Evolutionary conservation across 2,888 invertebrate genomes (phyloP).

Genomic region (Lepidochrysops patricia): DNA sequence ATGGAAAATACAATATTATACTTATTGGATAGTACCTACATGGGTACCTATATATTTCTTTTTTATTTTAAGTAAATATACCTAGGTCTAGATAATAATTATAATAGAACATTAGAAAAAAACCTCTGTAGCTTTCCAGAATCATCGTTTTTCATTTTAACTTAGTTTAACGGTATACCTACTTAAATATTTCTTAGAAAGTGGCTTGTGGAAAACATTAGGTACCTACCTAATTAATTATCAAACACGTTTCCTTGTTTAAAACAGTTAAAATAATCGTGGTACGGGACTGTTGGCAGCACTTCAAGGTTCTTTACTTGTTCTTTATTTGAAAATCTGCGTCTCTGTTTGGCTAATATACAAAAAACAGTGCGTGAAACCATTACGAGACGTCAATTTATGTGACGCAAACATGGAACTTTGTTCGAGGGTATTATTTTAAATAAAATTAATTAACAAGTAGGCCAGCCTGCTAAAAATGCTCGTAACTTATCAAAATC

Average conservation of each 20-base stretch:
- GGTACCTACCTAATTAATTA: constrained; percentile 4
- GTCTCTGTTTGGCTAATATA: constrained; percentile 63
- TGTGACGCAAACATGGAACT: constrained; percentile 39
- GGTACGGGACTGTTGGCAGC: constrained; percentile 62
- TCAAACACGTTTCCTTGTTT: constrained; percentile 31
- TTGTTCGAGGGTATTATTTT: not conserved
- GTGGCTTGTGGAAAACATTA: not conserved
- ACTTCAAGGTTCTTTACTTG: constrained; percentile 59
- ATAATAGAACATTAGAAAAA: too few relatives aligned
- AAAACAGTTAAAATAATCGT: constrained; percentile 41
- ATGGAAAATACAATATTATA: too few relatives aligned
- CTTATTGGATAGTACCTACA: too few relatives aligned
- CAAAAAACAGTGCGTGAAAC: constrained; percentile 45
- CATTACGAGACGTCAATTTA: constrained; percentile 43
- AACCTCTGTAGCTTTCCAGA: too few relatives aligned
- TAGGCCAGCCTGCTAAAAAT: too few relatives aligned
- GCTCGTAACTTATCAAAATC: too few relatives aligned
- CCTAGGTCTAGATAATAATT: too few relatives aligned
- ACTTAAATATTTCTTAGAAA: not conserved
- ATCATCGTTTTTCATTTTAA: too few relatives aligned
- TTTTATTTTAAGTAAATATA: too few relatives aligned
- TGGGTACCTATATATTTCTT: too few relatives aligned
- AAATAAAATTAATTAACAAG: too few relatives aligned
- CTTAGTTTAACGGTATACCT: not conserved
- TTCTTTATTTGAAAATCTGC: constrained; percentile 54